Percentiles rank a stretch among this genome's conserved stretches.
These are phyloP conservation scores for Meiosimyza decipiens DNA, from an alignment of 2,888 invertebrate genomes.

Conservation along the genomic window DNA sequence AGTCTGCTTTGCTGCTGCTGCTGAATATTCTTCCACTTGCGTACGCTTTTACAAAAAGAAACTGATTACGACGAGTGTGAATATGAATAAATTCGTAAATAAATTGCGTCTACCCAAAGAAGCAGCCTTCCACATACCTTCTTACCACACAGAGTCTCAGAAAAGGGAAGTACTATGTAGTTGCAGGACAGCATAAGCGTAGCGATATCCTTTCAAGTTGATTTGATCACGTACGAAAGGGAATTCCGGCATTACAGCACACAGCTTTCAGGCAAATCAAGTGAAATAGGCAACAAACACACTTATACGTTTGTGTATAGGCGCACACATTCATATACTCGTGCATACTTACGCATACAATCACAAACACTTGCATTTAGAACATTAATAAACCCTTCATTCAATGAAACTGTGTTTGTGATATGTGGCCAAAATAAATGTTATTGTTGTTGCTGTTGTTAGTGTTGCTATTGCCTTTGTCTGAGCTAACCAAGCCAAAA, in stretches of 20 bases:
- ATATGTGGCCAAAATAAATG: slow-evolving; percentile 50
- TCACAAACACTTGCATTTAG: slow-evolving; percentile 55
- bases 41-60: slow-evolving; percentile 10
- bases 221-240: slow-evolving; percentile 67
- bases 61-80: slow-evolving; percentile 47
- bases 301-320: slow-evolving; percentile 14
- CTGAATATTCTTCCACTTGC: background rate
- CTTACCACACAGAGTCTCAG: background rate
- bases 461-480: background rate
- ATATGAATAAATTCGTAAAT: slow-evolving; percentile 59
- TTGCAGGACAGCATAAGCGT: slow-evolving; percentile 6
- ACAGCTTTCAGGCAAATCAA: slow-evolving; percentile 60
- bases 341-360: slow-evolving; percentile 8
- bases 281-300: slow-evolving; percentile 36
- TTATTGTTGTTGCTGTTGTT: slow-evolving; percentile 39
- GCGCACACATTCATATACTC: slow-evolving; percentile 8
- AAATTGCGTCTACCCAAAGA: slow-evolving; percentile 55
- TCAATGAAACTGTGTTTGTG: slow-evolving; percentile 25
- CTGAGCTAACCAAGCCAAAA: background rate
- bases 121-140: slow-evolving; percentile 23
- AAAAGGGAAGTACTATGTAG: background rate
- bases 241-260: slow-evolving; percentile 51
- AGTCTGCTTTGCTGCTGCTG: background rate
- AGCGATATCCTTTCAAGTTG: slow-evolving; percentile 64
- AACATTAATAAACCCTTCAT: slow-evolving; percentile 53